Evolutionary conservation across 2,888 invertebrate species (phyloP), one percentile per base, ranked within the genome.

Genomic region (Mimachlamys varia): DNA sequence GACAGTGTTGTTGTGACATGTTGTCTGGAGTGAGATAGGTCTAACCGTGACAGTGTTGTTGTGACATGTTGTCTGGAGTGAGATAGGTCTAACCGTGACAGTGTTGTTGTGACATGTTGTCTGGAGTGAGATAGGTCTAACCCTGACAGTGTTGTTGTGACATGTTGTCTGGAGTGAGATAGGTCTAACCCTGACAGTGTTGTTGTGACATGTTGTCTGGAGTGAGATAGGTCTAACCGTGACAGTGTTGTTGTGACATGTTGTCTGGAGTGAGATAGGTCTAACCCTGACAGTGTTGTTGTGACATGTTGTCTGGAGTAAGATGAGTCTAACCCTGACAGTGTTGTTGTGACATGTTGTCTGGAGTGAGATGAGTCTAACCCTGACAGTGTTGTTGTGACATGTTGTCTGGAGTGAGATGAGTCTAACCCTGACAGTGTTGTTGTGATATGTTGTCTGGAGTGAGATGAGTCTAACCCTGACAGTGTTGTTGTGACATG

Each of bases 141-240:
- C 7, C 38, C 58, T 76, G n/a, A 38, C 38, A 58, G 76, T 76
- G 97, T 94, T 97, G 98, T 98, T 90, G 90, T 53, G 53, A 2
- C 15, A 22, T 58, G 22, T 58, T n/a, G 3, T 58, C 58, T 19
- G 19, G 3, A 22, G 58, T 58, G 58, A 58, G n/a, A 19, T 58
- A 22, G 4, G 3, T 19, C 19, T 22, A 10, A 89, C 7, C 38
- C 58, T 76, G n/a, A 38, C 38, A 58, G 76, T 76, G 97, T 94
- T 97, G 98, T 98, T 90, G 90, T 53, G 53, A 2, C 15, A 22
- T 58, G 22, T 58, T n/a, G 3, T 58, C 58, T 19, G 19, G 3
- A 22, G 58, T 58, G 58, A 58, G n/a, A 19, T 58, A 22, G 4
- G 3, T 19, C 19, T 22, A 10, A 89, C 7, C 38, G 58, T 76